Conservation (phyloP, 1,140 invertebrate genomes). For the Dinoponera quadriceps region DNA sequence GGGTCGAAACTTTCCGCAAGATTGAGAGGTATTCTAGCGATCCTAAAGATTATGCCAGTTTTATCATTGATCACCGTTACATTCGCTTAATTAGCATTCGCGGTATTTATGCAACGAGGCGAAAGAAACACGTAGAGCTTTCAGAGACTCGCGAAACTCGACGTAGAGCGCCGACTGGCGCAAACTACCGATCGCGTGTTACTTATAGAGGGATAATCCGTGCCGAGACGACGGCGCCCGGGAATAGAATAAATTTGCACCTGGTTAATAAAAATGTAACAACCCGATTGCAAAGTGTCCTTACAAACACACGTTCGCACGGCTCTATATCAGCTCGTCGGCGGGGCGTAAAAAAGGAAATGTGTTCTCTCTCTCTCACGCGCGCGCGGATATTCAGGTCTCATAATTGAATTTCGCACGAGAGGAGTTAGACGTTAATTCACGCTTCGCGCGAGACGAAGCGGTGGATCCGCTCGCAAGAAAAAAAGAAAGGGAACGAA, state of each 20-base stretch:
- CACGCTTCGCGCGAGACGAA: slow-evolving; percentile 33
- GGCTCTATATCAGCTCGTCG: slow-evolving; percentile 6
- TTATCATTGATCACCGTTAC: slow-evolving; percentile 41
- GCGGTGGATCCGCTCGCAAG: slow-evolving; percentile 32
- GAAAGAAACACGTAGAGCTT: background rate
- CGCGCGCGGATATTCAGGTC: slow-evolving; percentile 16
- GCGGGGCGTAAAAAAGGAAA: slow-evolving; percentile 10
- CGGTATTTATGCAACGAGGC: slow-evolving; percentile 24
- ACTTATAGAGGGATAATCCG: slow-evolving; percentile 18
- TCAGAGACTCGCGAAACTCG: background rate
- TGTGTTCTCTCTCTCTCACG: background rate
- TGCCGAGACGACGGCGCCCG: background rate
- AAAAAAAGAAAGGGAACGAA: slow-evolving; percentile 50
- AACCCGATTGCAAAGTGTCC: background rate
- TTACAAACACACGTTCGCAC: slow-evolving; percentile 4
- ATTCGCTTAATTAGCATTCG: slow-evolving; percentile 26
- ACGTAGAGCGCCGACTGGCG: background rate
- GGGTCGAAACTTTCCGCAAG: background rate
- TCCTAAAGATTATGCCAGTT: background rate
- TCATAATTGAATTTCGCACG: slow-evolving; percentile 58
- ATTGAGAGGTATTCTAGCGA: background rate
- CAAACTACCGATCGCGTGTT: background rate
- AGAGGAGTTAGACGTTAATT: slow-evolving; percentile 60
- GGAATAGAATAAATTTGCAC: slow-evolving; percentile 47
- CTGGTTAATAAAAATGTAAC: slow-evolving; percentile 24